A percentile compares a stretch with the other conserved stretches of the same genome.
Evolutionary conservation across 2,888 invertebrate species (phyloP).

Genomic region (Heliconius ethilla): DNA sequence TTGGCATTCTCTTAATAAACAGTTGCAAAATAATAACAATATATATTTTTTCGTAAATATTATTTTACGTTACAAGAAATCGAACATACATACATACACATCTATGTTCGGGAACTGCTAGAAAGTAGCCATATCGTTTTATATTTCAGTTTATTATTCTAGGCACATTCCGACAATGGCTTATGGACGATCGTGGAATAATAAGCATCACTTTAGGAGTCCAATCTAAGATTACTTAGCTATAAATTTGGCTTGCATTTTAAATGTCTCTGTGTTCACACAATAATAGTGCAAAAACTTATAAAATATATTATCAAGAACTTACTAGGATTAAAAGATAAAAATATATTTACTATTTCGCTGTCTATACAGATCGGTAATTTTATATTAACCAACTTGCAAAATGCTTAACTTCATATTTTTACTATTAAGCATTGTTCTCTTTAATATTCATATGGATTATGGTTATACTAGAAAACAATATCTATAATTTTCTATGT

Average conservation of each 20-base stretch:
- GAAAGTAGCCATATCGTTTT: slow-evolving; percentile 70
- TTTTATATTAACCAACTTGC: too few species aligned
- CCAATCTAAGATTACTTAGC: slow-evolving; percentile 56
- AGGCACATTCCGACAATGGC: slow-evolving; percentile 70
- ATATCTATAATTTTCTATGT: background rate
- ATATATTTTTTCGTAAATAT: background rate
- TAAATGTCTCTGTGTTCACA: slow-evolving; percentile 5
- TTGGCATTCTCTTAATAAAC: background rate
- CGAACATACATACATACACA: slow-evolving; percentile 28
- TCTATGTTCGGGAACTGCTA: slow-evolving; percentile 66
- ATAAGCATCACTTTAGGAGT: slow-evolving; percentile 58
- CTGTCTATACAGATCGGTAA: too few species aligned
- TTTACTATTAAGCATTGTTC: too few species aligned
- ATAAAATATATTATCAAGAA: background rate
- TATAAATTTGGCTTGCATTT: slow-evolving; percentile 32
- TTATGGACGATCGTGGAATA: slow-evolving; percentile 66
- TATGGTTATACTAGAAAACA: too few species aligned
- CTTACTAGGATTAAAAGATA: background rate
- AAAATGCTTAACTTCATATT: too few species aligned
- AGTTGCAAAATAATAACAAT: background rate
- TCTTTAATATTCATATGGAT: too few species aligned
- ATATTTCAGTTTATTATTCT: slow-evolving; percentile 77
- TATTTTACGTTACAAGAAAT: background rate
- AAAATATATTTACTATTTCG: background rate
- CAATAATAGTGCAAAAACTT: background rate